Percentiles rank a stretch among this genome's conserved stretches.
Conservation (phyloP, 2,797 vertebrate genomes). For the Sparidentex hasta region DNA sequence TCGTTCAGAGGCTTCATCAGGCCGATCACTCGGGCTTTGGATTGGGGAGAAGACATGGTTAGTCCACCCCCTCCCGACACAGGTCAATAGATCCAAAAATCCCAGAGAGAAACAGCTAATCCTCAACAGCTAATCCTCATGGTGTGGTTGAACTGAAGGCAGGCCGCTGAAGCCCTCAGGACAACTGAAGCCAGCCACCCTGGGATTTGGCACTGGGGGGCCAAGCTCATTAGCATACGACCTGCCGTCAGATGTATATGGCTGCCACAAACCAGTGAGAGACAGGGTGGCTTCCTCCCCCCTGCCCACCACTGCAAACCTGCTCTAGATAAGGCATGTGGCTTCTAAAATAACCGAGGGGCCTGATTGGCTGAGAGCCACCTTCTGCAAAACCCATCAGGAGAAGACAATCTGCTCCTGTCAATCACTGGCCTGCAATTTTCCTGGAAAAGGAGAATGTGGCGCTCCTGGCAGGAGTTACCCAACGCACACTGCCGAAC, state of each 20-base stretch:
- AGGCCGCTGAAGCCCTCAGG: conserved; percentile 83
- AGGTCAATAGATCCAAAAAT: conserved; percentile 57
- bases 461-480: conserved; percentile 52
- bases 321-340: conserved; percentile 91
- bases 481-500: conserved; percentile 72
- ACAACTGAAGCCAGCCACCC: conserved; percentile 78
- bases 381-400: conserved; percentile 77
- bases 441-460: conserved; percentile 87
- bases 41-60: conserved; percentile 90
- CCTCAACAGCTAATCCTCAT: conserved; percentile 85
- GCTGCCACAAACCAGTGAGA: conserved; percentile 84
- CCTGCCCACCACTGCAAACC: conserved; percentile 87
- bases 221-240: conserved; percentile 86
- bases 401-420: conserved; percentile 79
- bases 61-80: conserved; percentile 76
- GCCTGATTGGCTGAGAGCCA: conserved; percentile 89
- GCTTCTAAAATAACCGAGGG: conserved; percentile 93
- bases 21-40: conserved; percentile 94
- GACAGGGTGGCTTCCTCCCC: conserved; percentile 78
- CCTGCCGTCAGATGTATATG: conserved; percentile 86
- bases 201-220: conserved; percentile 77
- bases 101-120: conserved; percentile 69
- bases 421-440: conserved; percentile 86
- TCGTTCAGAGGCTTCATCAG: conserved; percentile 92
- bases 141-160: conserved; percentile 82